Base-by-base conservation (phyloP, 2,888 invertebrate genomes). In the Drosophila imparisetae region DNA sequence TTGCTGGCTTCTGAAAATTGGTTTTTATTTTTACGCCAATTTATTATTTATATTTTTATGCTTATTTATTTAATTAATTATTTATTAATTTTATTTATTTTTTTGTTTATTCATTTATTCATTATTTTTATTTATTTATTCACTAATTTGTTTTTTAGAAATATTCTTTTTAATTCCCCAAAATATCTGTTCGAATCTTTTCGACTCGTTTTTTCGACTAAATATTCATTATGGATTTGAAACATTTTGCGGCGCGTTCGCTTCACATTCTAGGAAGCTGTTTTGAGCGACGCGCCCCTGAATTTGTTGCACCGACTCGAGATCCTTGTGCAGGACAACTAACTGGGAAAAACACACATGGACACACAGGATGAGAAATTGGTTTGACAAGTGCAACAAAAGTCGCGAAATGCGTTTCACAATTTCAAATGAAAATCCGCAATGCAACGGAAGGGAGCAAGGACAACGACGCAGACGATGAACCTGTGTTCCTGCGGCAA, bases 341-440 rank as follows among this genome's bases (percentile, higher is more conserved):
- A 30, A 58, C 7, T 65, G 66, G 65, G 63, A 66, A 66, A 67
- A 66, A 59, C 63, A 74, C 74, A 60, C 50, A 42, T 36, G 29
- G 38, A 42, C 38, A 24, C 13, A 34, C 32, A 30, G 53, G 55
- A 50, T 64, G 21, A 40, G 36, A 45, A 61, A 55, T 42, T 24
- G 30, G n/a, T 18, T 30, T 60, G 38, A 83, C 81, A 83, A 81
- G 80, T 81, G 82, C 55, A 68, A 68, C 60, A 65, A 67, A 76
- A 79, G 72, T 79, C 81, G 78, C 80, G 74, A 65, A 62, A 32
- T 36, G 30, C 36, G 15, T 30, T 61, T 50, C 32, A 40, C 48
- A 53, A 67, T 81, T 81, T 55, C 80, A 64, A 72, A 72, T 67
- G 74, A 87, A 84, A 85, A 79, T 77, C 83, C 64, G 69, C 72